These are phyloP conservation scores for Bruchidius siliquastri DNA, from an alignment of 2,888 invertebrate genomes.

Conservation along the genomic window DNA sequence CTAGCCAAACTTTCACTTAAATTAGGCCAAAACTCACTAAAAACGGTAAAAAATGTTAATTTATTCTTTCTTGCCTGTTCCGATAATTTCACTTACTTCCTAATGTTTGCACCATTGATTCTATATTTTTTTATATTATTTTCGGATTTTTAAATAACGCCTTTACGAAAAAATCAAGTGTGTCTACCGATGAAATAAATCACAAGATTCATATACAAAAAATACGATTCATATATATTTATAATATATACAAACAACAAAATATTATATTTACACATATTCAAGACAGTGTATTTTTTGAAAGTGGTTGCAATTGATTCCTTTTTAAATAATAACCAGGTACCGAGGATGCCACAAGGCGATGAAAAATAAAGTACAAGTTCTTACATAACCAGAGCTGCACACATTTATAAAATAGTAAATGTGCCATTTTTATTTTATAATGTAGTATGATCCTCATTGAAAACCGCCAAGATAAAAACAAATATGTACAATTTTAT, in stretches of 20 bases:
- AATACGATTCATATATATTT: slow-evolving; percentile 9
- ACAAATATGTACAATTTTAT: too few species aligned
- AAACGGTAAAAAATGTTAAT: neutral
- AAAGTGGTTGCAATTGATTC: neutral
- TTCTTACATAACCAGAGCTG: too few species aligned
- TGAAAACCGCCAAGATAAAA: too few species aligned
- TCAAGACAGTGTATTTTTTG: slow-evolving; percentile 6
- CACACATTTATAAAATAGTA: too few species aligned
- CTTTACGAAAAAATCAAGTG: slow-evolving; percentile 26
- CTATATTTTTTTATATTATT: slow-evolving; percentile 26
- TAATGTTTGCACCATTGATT: slow-evolving; percentile 44
- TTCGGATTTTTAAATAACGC: slow-evolving; percentile 27
- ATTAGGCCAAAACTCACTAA: neutral
- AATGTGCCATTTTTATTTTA: too few species aligned
- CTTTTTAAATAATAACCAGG: too few species aligned
- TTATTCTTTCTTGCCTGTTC: neutral
- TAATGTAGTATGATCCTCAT: too few species aligned
- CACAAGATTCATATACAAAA: slow-evolving; percentile 1
- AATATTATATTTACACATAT: slow-evolving; percentile 26
- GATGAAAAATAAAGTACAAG: too few species aligned
- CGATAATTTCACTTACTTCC: slow-evolving; percentile 14
- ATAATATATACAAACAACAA: slow-evolving; percentile 26
- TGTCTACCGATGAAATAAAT: slow-evolving; percentile 22
- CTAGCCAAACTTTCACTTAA: neutral
- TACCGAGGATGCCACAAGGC: too few species aligned